Evolutionary conservation across 2,797 vertebrate species (phyloP).

Genomic region (Rhinoraja longicauda): DNA sequence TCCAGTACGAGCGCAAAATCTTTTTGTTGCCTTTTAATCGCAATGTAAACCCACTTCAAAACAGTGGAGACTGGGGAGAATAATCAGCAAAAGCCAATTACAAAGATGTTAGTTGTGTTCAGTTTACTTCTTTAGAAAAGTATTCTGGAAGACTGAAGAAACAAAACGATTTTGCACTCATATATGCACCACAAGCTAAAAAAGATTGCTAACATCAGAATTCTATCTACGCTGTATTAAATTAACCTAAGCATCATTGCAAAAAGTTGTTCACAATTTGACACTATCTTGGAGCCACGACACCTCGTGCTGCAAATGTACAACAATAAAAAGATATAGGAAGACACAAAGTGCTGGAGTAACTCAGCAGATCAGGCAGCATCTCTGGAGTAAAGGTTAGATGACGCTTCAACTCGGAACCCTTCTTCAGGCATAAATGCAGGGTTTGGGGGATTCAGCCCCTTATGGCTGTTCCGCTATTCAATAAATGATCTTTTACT

Average conservation of each 20-base stretch:
- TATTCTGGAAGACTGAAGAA: constrained; percentile 8
- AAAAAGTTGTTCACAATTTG: neutral
- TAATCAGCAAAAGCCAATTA: constrained; percentile 14
- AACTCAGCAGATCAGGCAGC: too few species aligned
- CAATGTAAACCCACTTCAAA: neutral
- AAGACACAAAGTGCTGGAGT: too few species aligned
- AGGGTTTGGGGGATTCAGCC: too few species aligned
- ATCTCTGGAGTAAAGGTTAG: too few species aligned
- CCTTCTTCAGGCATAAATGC: too few species aligned
- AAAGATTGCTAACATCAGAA: neutral
- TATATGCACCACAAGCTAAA: neutral
- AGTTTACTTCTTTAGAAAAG: neutral
- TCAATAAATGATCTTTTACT: too few species aligned
- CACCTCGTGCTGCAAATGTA: neutral
- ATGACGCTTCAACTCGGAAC: too few species aligned
- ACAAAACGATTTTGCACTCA: neutral
- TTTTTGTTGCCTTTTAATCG: neutral
- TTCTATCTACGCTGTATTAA: neutral
- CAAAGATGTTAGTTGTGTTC: neutral
- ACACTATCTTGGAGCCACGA: neutral
- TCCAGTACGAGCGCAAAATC: neutral
- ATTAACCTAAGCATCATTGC: neutral
- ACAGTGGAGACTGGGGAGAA: neutral
- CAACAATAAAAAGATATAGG: too few species aligned
- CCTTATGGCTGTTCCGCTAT: too few species aligned